Percentiles rank a stretch among this genome's conserved stretches.
These are phyloP conservation scores for Agonopterix alstromeriana DNA, from an alignment of 2,888 invertebrate species.

Conservation along the genomic window DNA sequence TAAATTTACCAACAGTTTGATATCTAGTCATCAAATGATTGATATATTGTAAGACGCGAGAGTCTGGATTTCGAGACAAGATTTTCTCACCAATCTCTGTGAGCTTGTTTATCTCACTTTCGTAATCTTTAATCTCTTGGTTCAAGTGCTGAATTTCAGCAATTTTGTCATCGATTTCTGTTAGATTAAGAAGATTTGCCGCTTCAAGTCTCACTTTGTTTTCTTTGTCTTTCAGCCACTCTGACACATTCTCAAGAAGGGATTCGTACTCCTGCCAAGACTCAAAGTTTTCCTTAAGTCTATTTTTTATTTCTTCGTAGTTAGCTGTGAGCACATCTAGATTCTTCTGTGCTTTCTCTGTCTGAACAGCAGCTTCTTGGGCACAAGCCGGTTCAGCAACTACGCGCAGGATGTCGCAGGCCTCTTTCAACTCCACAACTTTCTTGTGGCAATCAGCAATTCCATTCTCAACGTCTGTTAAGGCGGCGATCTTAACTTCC, in stretches of 20 bases:
- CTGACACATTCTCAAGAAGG: slow-evolving; percentile 83
- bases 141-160: slow-evolving; percentile 79
- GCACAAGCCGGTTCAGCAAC: slow-evolving; percentile 85
- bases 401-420: slow-evolving; percentile 82
- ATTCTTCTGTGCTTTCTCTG: slow-evolving; percentile 82
- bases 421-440: slow-evolving; percentile 81
- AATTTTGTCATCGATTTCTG: slow-evolving; percentile 82
- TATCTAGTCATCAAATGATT: slow-evolving; percentile 86
- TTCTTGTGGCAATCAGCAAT: slow-evolving; percentile 83
- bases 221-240: slow-evolving; percentile 89
- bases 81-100: slow-evolving; percentile 83
- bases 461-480: slow-evolving; percentile 85
- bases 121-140: slow-evolving; percentile 79
- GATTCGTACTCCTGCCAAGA: slow-evolving; percentile 90
- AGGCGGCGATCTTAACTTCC: slow-evolving; percentile 90
- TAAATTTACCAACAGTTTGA: slow-evolving; percentile 83
- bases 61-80: slow-evolving; percentile 86
- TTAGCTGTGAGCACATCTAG: slow-evolving; percentile 82
- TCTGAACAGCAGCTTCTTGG: slow-evolving; percentile 80
- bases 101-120: slow-evolving; percentile 81
- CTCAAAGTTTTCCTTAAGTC: slow-evolving; percentile 82
- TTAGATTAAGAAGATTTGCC: slow-evolving; percentile 81
- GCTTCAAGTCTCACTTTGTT: slow-evolving; percentile 84
- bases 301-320: slow-evolving; percentile 80
- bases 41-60: slow-evolving; percentile 87